Evolutionary conservation across 1,140 invertebrate genomes (phyloP), one percentile per base, ranked within the genome.

Genomic region (Tribolium castaneum): DNA sequence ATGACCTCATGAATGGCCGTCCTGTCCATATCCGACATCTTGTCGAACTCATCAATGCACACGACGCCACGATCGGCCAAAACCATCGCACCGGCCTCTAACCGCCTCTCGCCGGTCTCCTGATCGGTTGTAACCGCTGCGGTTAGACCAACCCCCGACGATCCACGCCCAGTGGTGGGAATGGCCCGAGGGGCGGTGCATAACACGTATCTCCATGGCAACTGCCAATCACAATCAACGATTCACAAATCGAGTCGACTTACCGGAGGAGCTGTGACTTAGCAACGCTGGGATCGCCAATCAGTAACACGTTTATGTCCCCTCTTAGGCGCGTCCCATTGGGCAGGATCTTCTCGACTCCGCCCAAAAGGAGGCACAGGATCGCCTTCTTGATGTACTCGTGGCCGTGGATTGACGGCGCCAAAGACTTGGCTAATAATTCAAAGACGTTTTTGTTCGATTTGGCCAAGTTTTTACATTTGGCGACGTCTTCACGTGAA

Each of bases 81-180:
- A n/a, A 99, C 98, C 98, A 99, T 99, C 78, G 98, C 98, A 84
- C 98, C 98, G 3, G 98, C 98, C 89, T 99, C 98, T 14, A 99
- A 86, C 74, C 97, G 89, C 78, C 94, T 89, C 82, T 96, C 94
- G 10, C 97, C 83, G 62, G 96, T 98, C 86, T 99, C 98, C 71
- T 94, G 92, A 87, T 99, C 98, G 1, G 94, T 94, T 6, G 97
- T 99, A 1, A 99, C 98, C 7, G 99, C 98, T 34, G 99, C 99
- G 5, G 99, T 99, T 13, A 99, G 89, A 92, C 99, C 99, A 5
- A 99, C 98, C 75, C 98, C 99, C 0, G 84, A 85, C 19, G 93
- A 94, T 12, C 98, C 98, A 79, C 99, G 90, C 54, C 99, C 99
- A 0, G 98, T 99, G 0, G 99, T 99, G 6, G 98, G 92, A 83